Evolutionary conservation across 2,113 vertebrate species (phyloP).

Genomic region (Channa argus): DNA sequence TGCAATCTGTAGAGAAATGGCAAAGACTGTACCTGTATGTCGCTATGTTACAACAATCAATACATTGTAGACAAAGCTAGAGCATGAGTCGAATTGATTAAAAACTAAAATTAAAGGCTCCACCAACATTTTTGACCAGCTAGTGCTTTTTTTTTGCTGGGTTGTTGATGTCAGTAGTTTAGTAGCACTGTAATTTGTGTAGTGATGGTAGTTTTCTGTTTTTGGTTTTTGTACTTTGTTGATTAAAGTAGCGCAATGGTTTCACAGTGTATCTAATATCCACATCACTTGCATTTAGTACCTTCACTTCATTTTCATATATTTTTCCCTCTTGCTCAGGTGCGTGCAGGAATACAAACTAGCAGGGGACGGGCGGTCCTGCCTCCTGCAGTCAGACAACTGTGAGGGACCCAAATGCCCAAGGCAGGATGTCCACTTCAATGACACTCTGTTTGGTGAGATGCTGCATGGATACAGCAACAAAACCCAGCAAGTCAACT

Average conservation of each 20-base stretch:
- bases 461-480: conserved; percentile 98
- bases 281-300: too few species aligned
- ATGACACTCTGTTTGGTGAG: conserved; percentile 95
- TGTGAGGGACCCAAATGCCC: conserved; percentile 94
- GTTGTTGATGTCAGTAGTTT: too few species aligned
- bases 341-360: conserved; percentile 98
- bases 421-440: conserved; percentile 89
- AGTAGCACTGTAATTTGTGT: too few species aligned
- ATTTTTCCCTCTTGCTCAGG: conserved; percentile 72
- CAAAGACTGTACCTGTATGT: background rate
- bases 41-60: background rate
- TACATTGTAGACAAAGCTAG: background rate
- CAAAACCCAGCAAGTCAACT: conserved; percentile 93
- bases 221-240: too few species aligned
- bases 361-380: conserved; percentile 94
- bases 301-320: background rate
- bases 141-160: too few species aligned
- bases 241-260: too few species aligned
- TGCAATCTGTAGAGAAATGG: conserved; percentile 10
- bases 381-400: conserved; percentile 92
- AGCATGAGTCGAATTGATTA: too few species aligned
- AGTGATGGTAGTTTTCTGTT: too few species aligned
- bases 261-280: too few species aligned
- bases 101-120: too few species aligned
- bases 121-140: too few species aligned